Conservation (phyloP, 1,140 invertebrate species). For the Glomeris maerens region DNA sequence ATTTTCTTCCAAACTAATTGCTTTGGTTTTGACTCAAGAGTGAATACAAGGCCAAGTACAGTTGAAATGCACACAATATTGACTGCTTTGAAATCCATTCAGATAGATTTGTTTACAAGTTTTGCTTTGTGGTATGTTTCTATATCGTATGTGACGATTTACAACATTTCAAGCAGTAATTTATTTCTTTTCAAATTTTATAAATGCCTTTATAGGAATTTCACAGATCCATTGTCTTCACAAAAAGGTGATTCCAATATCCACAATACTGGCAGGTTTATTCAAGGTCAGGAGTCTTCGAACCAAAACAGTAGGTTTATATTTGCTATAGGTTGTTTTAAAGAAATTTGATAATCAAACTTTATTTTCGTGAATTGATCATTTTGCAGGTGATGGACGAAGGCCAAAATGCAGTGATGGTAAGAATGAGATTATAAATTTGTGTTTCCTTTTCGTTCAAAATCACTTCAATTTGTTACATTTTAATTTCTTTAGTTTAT, state of each 20-base stretch:
- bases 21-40: not conserved
- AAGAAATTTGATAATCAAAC: not conserved
- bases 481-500: not conserved
- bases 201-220: no score
- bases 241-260: not conserved
- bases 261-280: not conserved
- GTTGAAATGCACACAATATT: no score
- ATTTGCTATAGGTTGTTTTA: not conserved
- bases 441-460: no score
- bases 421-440: no score
- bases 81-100: no score
- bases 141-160: not conserved
- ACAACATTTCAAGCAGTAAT: not conserved
- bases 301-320: not conserved
- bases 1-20: no score
- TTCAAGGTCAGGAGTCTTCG: not conserved
- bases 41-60: not conserved
- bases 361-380: no score
- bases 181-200: conserved; percentile 6
- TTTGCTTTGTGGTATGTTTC: not conserved
- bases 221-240: no score
- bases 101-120: no score
- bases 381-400: not conserved
- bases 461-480: no score
- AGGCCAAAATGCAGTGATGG: conserved; percentile 6